Percentiles rank a stretch among this genome's conserved stretches.
These are phyloP conservation scores for Drosophila kohkoa DNA, from an alignment of 1,140 invertebrate species.

Conservation along the genomic window DNA sequence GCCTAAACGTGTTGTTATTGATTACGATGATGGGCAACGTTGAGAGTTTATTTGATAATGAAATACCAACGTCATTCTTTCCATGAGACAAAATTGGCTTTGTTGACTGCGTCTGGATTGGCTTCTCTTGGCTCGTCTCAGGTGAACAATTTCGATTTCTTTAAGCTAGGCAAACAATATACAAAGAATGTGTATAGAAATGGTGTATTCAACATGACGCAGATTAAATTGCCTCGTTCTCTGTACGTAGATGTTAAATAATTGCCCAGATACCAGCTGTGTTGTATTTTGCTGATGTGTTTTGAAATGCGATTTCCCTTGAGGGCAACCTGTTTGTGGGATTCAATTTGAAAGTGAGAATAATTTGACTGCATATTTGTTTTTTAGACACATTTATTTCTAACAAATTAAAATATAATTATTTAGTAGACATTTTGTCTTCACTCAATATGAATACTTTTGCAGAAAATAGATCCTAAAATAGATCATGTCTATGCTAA, in stretches of 20 bases:
- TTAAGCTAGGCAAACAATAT: constrained; percentile 17
- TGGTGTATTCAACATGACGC: constrained; percentile 7
- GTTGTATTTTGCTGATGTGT: background rate
- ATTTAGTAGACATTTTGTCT: too few species aligned
- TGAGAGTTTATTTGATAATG: constrained; percentile 52
- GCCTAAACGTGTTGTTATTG: constrained; percentile 53
- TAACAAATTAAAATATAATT: too few species aligned
- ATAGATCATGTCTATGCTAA: too few species aligned
- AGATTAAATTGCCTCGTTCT: constrained; percentile 10
- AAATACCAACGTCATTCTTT: constrained; percentile 38
- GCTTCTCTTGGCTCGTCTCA: constrained; percentile 1
- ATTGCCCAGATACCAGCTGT: constrained; percentile 7
- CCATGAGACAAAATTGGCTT: constrained; percentile 12
- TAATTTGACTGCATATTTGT: too few species aligned
- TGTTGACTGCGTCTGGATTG: too few species aligned
- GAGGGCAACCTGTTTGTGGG: background rate
- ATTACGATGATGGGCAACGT: constrained; percentile 33
- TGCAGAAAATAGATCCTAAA: too few species aligned
- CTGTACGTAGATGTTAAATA: constrained; percentile 10
- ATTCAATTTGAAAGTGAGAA: background rate
- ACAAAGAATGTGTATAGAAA: background rate
- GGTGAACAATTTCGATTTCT: constrained; percentile 37
- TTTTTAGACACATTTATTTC: too few species aligned
- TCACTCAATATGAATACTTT: too few species aligned
- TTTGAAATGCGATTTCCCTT: background rate